phyloP scores from a whole-genome alignment of 2,113 vertebrate species.

The Pelecanoides urinatrix region DNA sequence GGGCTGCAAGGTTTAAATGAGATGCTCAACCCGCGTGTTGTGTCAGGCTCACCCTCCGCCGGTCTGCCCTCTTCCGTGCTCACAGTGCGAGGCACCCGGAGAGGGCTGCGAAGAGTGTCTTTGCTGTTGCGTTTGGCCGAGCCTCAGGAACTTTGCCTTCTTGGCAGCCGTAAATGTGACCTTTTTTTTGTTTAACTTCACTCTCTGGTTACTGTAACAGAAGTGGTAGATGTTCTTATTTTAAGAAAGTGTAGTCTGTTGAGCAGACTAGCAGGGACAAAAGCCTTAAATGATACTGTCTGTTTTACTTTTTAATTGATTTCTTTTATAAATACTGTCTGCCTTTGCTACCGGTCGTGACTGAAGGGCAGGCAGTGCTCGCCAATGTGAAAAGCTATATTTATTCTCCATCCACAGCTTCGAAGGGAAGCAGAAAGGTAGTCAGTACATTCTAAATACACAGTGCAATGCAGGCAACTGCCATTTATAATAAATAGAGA shows the following conservation, averaged over 20 bases:
- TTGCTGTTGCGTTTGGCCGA: not conserved
- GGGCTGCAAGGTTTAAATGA: not conserved
- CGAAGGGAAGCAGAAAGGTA: not conserved
- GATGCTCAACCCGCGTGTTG: not conserved
- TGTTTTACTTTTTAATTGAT: conserved; percentile 21
- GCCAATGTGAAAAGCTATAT: not conserved
- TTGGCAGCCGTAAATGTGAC: conserved; percentile 44
- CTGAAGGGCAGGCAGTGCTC: not conserved
- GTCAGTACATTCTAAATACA: not conserved
- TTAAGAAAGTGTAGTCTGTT: conserved; percentile 7
- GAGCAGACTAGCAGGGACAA: conserved; percentile 20
- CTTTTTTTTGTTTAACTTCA: not conserved
- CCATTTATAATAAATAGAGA: conserved; percentile 10
- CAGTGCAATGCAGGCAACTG: conserved; percentile 41
- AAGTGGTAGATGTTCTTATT: not conserved
- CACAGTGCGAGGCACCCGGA: fast-evolving
- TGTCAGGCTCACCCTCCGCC: fast-evolving
- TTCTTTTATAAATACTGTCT: conserved; percentile 2
- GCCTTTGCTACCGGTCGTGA: not conserved
- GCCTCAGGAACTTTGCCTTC: conserved; percentile 48
- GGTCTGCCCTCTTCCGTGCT: fast-evolving
- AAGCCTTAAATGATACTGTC: conserved; percentile 39
- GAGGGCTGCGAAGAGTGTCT: fast-evolving
- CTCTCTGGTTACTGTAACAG: conserved; percentile 34
- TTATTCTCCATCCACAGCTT: not conserved